Evolutionary conservation across 2,888 invertebrate species (phyloP).

Genomic region (Cheilosia pagana): DNA sequence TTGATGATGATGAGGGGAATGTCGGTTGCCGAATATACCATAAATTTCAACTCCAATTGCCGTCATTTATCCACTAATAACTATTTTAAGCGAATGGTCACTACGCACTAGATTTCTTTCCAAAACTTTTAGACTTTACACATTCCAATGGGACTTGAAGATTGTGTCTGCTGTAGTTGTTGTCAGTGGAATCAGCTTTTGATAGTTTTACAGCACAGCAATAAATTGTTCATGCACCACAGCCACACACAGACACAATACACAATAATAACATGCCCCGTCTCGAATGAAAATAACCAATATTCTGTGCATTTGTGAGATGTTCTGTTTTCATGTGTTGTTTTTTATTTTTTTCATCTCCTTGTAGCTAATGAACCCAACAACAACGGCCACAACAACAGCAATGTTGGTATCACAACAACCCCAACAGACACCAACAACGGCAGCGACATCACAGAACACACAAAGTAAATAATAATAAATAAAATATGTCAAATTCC

Average conservation of each 20-base stretch:
- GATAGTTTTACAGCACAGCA: not conserved
- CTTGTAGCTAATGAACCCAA: constrained; percentile 73
- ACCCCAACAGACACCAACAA: constrained; percentile 75
- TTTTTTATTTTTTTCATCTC: constrained; percentile 31
- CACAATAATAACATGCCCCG: constrained; percentile 1
- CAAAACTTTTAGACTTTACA: not conserved
- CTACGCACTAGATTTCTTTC: not conserved
- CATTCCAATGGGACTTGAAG: constrained; percentile 11
- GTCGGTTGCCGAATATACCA: too few species aligned
- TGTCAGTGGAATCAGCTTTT: constrained; percentile 9
- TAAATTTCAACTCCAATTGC: too few species aligned
- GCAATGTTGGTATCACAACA: constrained; percentile 80
- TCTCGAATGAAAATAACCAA: not conserved
- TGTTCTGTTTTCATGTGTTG: constrained; percentile 49
- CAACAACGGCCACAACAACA: constrained; percentile 76
- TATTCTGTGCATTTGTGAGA: constrained; percentile 19
- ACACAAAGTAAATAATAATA: constrained; percentile 67
- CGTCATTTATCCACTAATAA: too few species aligned
- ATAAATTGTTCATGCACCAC: not conserved
- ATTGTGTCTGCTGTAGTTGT: constrained; percentile 64
- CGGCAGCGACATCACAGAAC: constrained; percentile 73
- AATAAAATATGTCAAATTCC: constrained; percentile 8
- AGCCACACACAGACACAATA: not conserved
- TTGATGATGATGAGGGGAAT: too few species aligned
- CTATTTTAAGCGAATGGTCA: constrained; percentile 27